These are phyloP conservation scores for Trachymyrmex cornetzi DNA, from an alignment of 1,140 invertebrate genomes.

Conservation along the genomic window DNA sequence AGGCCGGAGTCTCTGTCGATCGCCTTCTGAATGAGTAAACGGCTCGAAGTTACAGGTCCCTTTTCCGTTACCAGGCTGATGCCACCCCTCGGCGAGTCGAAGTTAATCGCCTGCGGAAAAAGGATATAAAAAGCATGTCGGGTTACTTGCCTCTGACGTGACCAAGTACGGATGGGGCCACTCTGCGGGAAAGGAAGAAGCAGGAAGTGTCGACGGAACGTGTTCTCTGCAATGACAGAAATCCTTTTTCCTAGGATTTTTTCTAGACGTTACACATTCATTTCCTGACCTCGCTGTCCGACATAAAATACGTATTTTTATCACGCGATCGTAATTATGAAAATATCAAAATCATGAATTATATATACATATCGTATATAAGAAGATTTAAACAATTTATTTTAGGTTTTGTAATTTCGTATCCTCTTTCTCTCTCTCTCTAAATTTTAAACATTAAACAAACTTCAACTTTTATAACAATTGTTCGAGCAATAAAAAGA, in stretches of 20 bases:
- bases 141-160: slow-evolving; percentile 54
- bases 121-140: slow-evolving; percentile 59
- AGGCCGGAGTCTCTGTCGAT: slow-evolving; percentile 91
- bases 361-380: too few relatives aligned
- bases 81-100: slow-evolving; percentile 92
- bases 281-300: not conserved
- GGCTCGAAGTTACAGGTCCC: slow-evolving; percentile 92
- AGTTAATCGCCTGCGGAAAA: slow-evolving; percentile 90
- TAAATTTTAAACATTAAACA: not conserved
- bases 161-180: slow-evolving; percentile 55
- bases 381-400: not conserved
- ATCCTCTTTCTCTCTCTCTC: not conserved
- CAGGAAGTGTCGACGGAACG: slow-evolving; percentile 51
- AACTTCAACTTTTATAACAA: not conserved
- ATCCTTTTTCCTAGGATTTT: slow-evolving; percentile 31
- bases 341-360: not conserved
- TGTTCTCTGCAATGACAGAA: slow-evolving; percentile 30
- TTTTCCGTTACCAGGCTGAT: slow-evolving; percentile 94
- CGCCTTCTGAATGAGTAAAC: slow-evolving; percentile 93
- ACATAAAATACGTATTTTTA: not conserved
- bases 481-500: not conserved
- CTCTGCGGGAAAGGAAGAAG: slow-evolving; percentile 31
- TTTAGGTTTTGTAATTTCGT: not conserved
- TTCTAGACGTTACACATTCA: slow-evolving; percentile 13
- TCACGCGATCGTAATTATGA: slow-evolving; percentile 5